phyloP scores from a whole-genome alignment of 2,888 invertebrate species.

The Apocheima hispidaria region DNA sequence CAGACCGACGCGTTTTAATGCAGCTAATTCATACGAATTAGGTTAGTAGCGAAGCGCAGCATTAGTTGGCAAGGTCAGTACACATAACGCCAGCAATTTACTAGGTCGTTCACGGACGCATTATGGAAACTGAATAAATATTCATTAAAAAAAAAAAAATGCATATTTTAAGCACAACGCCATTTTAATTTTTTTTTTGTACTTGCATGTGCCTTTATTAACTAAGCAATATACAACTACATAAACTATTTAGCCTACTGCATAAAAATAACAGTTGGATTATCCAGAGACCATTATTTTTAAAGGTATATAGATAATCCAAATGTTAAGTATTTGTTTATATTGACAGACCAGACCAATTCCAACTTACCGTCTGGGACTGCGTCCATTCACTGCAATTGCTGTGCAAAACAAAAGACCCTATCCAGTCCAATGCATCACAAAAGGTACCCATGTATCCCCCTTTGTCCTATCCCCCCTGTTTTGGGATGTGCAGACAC shows the following conservation, averaged over 20 bases:
- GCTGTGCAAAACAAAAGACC: constrained; percentile 53
- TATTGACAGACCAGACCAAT: constrained; percentile 23
- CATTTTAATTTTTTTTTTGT: no score
- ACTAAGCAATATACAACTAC: no score
- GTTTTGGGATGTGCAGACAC: constrained; percentile 51
- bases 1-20: constrained; percentile 32
- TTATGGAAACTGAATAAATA: no score
- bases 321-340: no score
- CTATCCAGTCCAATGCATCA: constrained; percentile 61
- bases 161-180: no score
- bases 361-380: constrained; percentile 25
- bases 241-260: no score
- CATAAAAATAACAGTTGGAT: no score
- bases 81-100: not conserved
- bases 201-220: no score
- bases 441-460: constrained; percentile 62
- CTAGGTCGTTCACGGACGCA: no score
- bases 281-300: no score
- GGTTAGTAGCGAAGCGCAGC: constrained; percentile 18
- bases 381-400: constrained; percentile 28
- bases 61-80: constrained; percentile 17
- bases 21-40: constrained; percentile 29
- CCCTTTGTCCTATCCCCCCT: constrained; percentile 56
- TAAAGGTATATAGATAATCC: no score
- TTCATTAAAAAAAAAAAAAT: no score